Conservation (phyloP, 2,113 vertebrate species). For the Misgurnus anguillicaudatus region DNA sequence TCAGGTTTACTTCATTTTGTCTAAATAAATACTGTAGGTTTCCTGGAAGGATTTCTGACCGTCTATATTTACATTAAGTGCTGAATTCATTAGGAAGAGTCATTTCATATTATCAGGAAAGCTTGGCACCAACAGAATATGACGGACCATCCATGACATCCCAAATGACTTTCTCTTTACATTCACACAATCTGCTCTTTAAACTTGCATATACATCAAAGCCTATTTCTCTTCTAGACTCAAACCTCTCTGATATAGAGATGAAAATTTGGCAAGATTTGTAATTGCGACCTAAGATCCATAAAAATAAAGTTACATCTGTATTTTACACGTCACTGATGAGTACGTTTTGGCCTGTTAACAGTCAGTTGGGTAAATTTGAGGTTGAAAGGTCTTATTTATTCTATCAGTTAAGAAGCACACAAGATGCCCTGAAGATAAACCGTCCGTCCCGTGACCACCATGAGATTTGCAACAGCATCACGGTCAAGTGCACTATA, state of each 20-base stretch:
- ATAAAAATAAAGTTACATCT: slow-evolving; percentile 7
- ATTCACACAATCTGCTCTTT: background rate
- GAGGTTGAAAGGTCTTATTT: background rate
- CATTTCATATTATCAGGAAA: background rate
- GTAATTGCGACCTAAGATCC: background rate
- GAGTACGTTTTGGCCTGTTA: slow-evolving; percentile 10
- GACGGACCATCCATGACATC: background rate
- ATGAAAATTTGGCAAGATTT: background rate
- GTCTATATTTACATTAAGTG: background rate
- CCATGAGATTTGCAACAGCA: background rate
- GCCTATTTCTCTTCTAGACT: background rate
- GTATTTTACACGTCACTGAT: slow-evolving; percentile 3
- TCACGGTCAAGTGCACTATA: slow-evolving; percentile 16
- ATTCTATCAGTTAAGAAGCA: slow-evolving; percentile 20
- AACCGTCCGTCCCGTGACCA: background rate
- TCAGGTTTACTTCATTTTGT: background rate
- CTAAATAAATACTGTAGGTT: slow-evolving; percentile 9
- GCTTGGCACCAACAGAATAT: slow-evolving; percentile 18
- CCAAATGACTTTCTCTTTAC: background rate
- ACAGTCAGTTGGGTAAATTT: slow-evolving; percentile 41
- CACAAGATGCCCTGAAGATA: slow-evolving; percentile 7
- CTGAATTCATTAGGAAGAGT: background rate
- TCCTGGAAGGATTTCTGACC: background rate
- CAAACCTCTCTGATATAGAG: background rate
- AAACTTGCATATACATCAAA: slow-evolving; percentile 17